These are phyloP conservation scores for Tolypeutes matacus DNA, from an alignment of 2,797 vertebrate species.

Conservation along the genomic window DNA sequence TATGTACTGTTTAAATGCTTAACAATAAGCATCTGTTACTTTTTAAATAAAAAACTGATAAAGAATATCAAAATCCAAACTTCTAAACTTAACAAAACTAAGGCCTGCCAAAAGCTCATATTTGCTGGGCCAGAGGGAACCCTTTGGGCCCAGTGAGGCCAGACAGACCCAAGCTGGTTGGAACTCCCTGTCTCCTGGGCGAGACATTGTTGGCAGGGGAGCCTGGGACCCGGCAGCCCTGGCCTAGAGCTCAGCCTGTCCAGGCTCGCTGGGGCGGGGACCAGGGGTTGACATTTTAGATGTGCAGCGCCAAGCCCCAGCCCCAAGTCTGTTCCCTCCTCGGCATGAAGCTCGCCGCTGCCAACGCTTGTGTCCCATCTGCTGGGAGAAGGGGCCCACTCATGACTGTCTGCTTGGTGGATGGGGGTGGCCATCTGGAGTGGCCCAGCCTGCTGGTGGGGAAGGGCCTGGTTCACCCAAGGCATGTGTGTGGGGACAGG, in stretches of 20 bases:
- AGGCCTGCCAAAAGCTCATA: neutral
- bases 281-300: neutral
- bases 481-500: neutral
- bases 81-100: slow-evolving; percentile 28
- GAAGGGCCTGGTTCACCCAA: neutral
- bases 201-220: neutral
- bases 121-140: neutral
- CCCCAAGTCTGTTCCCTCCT: slow-evolving; percentile 28
- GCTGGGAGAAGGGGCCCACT: slow-evolving; percentile 35
- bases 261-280: neutral
- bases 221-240: neutral
- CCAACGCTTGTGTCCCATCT: slow-evolving; percentile 75
- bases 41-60: slow-evolving; percentile 31
- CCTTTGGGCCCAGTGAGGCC: neutral
- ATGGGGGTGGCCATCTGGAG: slow-evolving; percentile 62
- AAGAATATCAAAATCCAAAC: neutral
- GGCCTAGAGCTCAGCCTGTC: neutral
- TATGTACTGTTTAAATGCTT: neutral
- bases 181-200: neutral
- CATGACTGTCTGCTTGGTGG: slow-evolving; percentile 37
- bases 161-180: neutral
- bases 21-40: neutral
- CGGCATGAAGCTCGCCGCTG: neutral
- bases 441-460: slow-evolving; percentile 36
- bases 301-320: neutral